Conservation (phyloP, 2,113 vertebrate genomes). For the Pongo abelii region DNA sequence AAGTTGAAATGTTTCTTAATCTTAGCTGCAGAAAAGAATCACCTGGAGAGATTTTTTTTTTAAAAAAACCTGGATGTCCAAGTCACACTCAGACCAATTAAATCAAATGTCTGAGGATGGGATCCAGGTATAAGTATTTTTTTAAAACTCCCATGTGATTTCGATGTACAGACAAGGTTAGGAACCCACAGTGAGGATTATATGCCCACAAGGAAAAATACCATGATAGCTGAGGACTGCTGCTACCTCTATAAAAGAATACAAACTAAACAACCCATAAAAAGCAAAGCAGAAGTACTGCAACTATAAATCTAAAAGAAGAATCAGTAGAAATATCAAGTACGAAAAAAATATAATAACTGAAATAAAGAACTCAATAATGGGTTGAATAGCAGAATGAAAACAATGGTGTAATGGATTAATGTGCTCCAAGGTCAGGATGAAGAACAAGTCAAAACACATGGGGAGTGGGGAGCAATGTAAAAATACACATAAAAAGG, state of each 20-base stretch:
- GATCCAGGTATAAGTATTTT: not conserved
- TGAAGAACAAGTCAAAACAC: constrained; percentile 9
- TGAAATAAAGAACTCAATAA: not conserved
- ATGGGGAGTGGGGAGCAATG: not conserved
- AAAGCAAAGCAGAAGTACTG: not conserved
- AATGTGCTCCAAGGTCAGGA: not conserved
- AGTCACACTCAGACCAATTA: not conserved
- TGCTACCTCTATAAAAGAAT: not conserved
- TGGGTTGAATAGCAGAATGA: not conserved
- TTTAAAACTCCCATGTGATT: not conserved
- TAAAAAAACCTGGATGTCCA: not conserved
- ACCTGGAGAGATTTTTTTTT: not conserved
- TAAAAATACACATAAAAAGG: not conserved
- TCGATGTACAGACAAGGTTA: not conserved
- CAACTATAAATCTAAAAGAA: not conserved
- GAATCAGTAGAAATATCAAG: not conserved
- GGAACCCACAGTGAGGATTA: not conserved
- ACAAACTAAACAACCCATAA: not conserved
- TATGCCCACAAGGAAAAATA: not conserved
- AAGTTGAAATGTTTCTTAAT: not conserved
- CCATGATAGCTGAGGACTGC: not conserved
- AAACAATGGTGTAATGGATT: not conserved
- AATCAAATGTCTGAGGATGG: not conserved
- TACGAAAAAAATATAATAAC: not conserved
- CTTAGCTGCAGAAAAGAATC: not conserved